Percentiles rank a stretch among this genome's conserved stretches.
Conservation (phyloP, 2,113 vertebrate species). For the Hippocampus barbouri region DNA sequence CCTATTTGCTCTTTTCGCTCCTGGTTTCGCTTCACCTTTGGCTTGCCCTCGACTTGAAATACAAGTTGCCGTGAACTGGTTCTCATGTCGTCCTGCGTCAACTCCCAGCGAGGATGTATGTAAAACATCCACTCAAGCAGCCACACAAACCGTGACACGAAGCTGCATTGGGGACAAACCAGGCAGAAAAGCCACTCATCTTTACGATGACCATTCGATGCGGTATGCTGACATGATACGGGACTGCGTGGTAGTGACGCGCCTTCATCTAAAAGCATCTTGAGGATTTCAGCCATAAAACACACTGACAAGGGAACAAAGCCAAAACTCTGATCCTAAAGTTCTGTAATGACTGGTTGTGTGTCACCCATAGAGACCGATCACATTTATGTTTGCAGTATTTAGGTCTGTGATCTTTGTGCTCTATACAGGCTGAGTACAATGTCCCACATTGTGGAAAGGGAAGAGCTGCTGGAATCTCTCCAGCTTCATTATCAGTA, state of each 20-base stretch:
- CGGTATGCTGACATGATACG: constrained; percentile 42
- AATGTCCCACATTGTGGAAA: constrained; percentile 37
- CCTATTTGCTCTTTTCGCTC: constrained; percentile 28
- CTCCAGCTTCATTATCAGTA: constrained; percentile 35
- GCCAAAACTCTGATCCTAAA: constrained; percentile 41
- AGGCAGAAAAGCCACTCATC: constrained; percentile 70
- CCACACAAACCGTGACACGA: constrained; percentile 46
- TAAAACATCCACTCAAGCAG: constrained; percentile 62
- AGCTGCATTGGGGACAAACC: constrained; percentile 59
- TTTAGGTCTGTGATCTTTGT: constrained; percentile 27
- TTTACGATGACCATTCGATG: constrained; percentile 54
- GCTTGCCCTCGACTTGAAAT: constrained; percentile 29
- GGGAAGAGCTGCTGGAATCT: constrained; percentile 38
- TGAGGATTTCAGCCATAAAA: constrained; percentile 48
- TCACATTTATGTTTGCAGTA: constrained; percentile 45
- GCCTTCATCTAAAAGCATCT: constrained; percentile 37
- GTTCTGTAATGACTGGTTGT: constrained; percentile 44
- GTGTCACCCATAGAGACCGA: constrained; percentile 47
- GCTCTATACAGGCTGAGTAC: constrained; percentile 10
- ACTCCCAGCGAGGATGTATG: constrained; percentile 36
- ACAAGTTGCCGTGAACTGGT: constrained; percentile 29
- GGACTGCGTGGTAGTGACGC: constrained; percentile 37
- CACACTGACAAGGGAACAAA: constrained; percentile 54
- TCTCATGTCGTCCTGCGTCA: constrained; percentile 38
- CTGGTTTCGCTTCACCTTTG: constrained; percentile 30